A percentile compares a stretch with the other conserved stretches of the same genome.
These are phyloP conservation scores for Neodon shergylaensis DNA, from an alignment of 2,113 vertebrate genomes.

Conservation along the genomic window DNA sequence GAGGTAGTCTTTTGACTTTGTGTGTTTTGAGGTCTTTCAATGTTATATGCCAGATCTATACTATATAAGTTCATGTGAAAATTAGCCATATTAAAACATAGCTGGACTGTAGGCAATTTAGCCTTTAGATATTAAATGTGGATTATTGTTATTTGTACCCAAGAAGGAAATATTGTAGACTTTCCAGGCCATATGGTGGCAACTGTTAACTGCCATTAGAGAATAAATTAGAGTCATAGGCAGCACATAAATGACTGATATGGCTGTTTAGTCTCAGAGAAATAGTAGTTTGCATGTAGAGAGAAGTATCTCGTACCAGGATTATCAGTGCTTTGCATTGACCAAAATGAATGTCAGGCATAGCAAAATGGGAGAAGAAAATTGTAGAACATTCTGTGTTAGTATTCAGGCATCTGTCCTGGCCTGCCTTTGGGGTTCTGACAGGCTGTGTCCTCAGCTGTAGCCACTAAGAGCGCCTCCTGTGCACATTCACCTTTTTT, in stretches of 20 bases:
- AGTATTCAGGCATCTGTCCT: too few relatives aligned
- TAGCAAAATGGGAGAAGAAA: slow-evolving; percentile 32
- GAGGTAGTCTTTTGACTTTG: slow-evolving; percentile 42
- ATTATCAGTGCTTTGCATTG: not conserved
- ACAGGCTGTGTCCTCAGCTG: too few relatives aligned
- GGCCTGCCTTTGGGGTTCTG: too few relatives aligned
- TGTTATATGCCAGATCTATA: not conserved
- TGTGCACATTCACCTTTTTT: too few relatives aligned
- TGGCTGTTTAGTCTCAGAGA: not conserved
- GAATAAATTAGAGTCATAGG: not conserved
- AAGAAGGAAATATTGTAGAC: slow-evolving; percentile 46
- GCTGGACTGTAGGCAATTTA: not conserved
- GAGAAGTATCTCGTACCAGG: slow-evolving; percentile 20
- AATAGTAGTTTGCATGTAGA: slow-evolving; percentile 22
- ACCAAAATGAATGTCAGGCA: not conserved
- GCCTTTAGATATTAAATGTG: slow-evolving; percentile 36
- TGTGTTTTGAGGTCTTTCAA: slow-evolving; percentile 31
- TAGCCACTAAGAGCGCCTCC: too few relatives aligned
- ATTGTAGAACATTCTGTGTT: not conserved
- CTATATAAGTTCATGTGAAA: slow-evolving; percentile 29
- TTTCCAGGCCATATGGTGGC: not conserved
- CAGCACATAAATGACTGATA: not conserved
- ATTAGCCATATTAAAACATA: not conserved
- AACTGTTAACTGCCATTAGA: slow-evolving; percentile 26
- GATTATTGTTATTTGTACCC: slow-evolving; percentile 25